Conservation (phyloP, 2,888 invertebrate species). For the Crossocerus cetratus region DNA sequence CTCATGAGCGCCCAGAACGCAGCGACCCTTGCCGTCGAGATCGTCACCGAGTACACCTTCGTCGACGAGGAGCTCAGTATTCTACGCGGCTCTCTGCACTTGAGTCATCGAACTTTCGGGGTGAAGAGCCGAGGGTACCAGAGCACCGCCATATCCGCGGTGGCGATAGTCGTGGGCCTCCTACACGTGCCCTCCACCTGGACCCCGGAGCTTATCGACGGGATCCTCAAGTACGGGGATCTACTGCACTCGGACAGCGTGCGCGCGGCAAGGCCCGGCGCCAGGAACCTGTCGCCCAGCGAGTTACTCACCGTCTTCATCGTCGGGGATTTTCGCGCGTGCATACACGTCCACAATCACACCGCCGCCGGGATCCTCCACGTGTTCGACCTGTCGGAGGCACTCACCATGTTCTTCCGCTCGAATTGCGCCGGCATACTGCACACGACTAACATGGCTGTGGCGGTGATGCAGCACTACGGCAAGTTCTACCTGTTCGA, state of each 20-base stretch:
- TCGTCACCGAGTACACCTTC: slow-evolving; percentile 51
- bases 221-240: slow-evolving; percentile 82
- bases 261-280: slow-evolving; percentile 51
- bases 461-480: slow-evolving; percentile 79
- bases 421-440: slow-evolving; percentile 81
- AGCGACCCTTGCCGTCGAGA: slow-evolving; percentile 60
- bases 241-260: slow-evolving; percentile 78
- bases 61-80: slow-evolving; percentile 64
- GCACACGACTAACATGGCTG: slow-evolving; percentile 78
- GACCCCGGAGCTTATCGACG: slow-evolving; percentile 80
- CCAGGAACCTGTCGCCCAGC: slow-evolving; percentile 64
- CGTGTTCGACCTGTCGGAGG: slow-evolving; percentile 62
- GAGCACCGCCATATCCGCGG: slow-evolving; percentile 80
- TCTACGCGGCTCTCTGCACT: slow-evolving; percentile 61
- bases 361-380: slow-evolving; percentile 66
- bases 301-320: slow-evolving; percentile 68
- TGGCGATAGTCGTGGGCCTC: slow-evolving; percentile 80
- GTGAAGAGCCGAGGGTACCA: slow-evolving; percentile 71
- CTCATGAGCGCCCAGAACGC: slow-evolving; percentile 46
- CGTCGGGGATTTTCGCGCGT: slow-evolving; percentile 68
- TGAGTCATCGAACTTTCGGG: slow-evolving; percentile 56
- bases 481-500: slow-evolving; percentile 82
- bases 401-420: slow-evolving; percentile 80
- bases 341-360: slow-evolving; percentile 60
- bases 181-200: slow-evolving; percentile 80